phyloP scores from a whole-genome alignment of 1,140 invertebrate species.

The Drosophila cardini region DNA sequence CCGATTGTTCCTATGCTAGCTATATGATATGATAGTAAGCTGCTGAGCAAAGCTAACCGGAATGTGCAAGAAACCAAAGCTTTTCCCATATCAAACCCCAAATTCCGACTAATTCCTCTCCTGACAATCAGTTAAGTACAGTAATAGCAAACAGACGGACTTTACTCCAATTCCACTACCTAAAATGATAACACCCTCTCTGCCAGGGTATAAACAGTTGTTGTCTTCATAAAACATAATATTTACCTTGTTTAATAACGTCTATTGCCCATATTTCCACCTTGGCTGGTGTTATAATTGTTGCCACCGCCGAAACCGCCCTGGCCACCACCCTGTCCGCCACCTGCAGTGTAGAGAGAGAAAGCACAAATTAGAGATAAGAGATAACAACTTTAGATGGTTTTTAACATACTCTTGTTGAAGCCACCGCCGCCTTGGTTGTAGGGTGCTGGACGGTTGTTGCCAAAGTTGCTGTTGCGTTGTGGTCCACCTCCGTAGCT shows the following conservation, averaged over 20 bases:
- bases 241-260: slow-evolving; percentile 81
- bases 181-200: not conserved
- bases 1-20: no score
- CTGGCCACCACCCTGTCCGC: slow-evolving; percentile 62
- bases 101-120: no score
- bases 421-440: slow-evolving; percentile 78
- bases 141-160: no score
- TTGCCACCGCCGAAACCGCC: slow-evolving; percentile 58
- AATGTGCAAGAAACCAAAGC: no score
- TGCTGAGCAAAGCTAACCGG: no score
- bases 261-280: slow-evolving; percentile 82
- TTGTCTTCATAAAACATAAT: not conserved
- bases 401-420: slow-evolving; percentile 64
- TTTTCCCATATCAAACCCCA: no score
- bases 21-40: no score
- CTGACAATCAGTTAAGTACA: no score
- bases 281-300: slow-evolving; percentile 64
- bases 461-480: slow-evolving; percentile 87
- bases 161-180: not conserved
- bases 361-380: slow-evolving; percentile 1
- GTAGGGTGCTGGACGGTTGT: slow-evolving; percentile 87
- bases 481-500: slow-evolving; percentile 90
- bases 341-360: slow-evolving; percentile 4
- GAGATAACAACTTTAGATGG: not conserved
- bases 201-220: not conserved